Evolutionary conservation across 2,888 invertebrate species (phyloP), one percentile per base, ranked within the genome.

Genomic region (Aricia artaxerxes): DNA sequence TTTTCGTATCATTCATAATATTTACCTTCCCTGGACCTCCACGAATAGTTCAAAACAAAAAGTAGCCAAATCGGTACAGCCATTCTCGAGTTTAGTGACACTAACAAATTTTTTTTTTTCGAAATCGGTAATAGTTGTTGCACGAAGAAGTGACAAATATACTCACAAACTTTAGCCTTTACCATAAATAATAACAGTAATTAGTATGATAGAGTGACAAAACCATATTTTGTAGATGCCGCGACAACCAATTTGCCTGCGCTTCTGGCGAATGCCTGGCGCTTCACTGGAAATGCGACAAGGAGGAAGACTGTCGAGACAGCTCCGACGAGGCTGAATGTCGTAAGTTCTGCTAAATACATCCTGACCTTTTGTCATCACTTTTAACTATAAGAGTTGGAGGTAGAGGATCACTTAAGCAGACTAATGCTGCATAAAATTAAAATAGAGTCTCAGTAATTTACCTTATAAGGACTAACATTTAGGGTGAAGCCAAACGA

Each of bases 281-380:
- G 0, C 87, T 95, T 81, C 95, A 96, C 79, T 97, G 97, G 95
- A 96, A 95, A 82, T 97, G 97, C 84, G 97, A 98, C 86, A 96
- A 96, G 75, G 96, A 96, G 82, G 91, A 95, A 0, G 97, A 98
- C 86, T 98, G 97, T 83, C 94, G 95, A 0, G 97, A 97, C 85
- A 96, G 95, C 82, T 96, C 97, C 0, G 97, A 97, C 84, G 97
- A 97, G 90, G 86, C 92, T 0, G 96, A 96, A 83, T 97, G 97
- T 86, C 95, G 96, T 96, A 90, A 93, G 95, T 92, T 78, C 77
- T 73, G 76, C 77, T 78, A 40, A 72, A 35, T 78, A 40, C n/a
- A 35, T 16, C 73, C 40, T 40, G 44, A 77, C 11, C 44, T 9
- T 9, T 44, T 9, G 2, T 44, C 44, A 9, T 44, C 9, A 44